Conservation (phyloP, 92 coral and sea anemone species). For the Epizoanthus fatuus region DNA sequence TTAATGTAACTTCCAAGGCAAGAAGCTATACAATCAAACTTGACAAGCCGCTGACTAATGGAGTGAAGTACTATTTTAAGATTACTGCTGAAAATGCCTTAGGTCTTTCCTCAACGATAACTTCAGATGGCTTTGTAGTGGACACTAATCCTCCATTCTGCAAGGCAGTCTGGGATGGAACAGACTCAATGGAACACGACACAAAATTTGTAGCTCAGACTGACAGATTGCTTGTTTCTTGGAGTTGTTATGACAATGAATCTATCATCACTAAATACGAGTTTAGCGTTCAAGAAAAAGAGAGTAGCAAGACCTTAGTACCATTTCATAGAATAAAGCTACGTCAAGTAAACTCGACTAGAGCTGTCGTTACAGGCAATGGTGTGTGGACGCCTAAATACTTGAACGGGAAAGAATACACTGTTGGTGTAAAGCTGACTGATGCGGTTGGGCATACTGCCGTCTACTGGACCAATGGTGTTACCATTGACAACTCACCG, state of each 20-base stretch:
- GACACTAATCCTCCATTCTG: constrained; percentile 93
- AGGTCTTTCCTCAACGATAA: constrained; percentile 70
- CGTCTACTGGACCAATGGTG: constrained; percentile 92
- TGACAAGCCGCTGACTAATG: constrained; percentile 51
- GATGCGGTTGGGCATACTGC: constrained; percentile 74
- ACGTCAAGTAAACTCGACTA: constrained; percentile 59
- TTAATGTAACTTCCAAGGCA: constrained; percentile 48
- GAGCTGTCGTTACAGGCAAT: constrained; percentile 78
- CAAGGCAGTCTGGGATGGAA: constrained; percentile 81
- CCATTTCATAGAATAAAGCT: constrained; percentile 82
- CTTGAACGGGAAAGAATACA: constrained; percentile 77
- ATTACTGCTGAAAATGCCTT: constrained; percentile 85
- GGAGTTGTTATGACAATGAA: constrained; percentile 88
- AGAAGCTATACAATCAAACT: constrained; percentile 58
- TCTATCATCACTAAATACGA: constrained; percentile 72
- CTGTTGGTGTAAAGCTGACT: constrained; percentile 76
- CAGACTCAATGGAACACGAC: constrained; percentile 46
- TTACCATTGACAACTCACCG: constrained; percentile 85
- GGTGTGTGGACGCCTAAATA: constrained; percentile 58
- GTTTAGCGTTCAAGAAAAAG: constrained; percentile 80
- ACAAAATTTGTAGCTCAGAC: constrained; percentile 70
- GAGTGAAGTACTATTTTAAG: constrained; percentile 67
- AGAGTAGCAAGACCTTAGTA: constrained; percentile 54
- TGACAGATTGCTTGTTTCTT: constrained; percentile 68
- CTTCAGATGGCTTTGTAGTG: constrained; percentile 85